Base-by-base conservation (phyloP, 2,888 invertebrate species). In the Sarcophaga rosellei region DNA sequence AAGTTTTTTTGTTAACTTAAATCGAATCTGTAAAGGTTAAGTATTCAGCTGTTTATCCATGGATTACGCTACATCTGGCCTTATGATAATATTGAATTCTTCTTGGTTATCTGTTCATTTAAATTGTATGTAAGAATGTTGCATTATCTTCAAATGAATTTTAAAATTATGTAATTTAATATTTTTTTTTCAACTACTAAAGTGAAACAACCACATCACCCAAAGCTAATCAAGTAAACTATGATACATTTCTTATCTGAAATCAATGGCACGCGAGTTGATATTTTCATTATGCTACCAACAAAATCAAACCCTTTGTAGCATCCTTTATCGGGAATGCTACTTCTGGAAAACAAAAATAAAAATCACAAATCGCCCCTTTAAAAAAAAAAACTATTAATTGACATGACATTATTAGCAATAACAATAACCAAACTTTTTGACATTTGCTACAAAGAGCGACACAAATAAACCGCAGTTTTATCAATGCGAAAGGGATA, bases 351-450 rank as follows among this genome's bases (percentile, higher is more conserved):
- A 61, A 73, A 73, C 12, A 63, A 68, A 76, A 59, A 17, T n/a
- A 25, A 65, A 68, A 69, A 57, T 44, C 35, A 44, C 21, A 72
- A 53, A 61, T 62, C n/a, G 57, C 66, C 77, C 69, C 75, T 79
- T 75, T 77, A 20, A 12, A 44, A 15, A 23, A 12, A 44, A 15
- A 77, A 81, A 63, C 69, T 70, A 80, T 78, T 83, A 84, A 86
- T 86, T 84, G 84, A 77, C 81, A 81, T 78, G 77, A 65, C 84
- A 81, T 81, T 78, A 82, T 79, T 86, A 84, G 70, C 81, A 77
- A 81, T 65, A 81, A 86, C 79, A 75, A 80, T 59, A 78, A 62
- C 69, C 59, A 80, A 81, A 84, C 73, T 84, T 86, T 84, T 84
- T 86, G 86, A 86, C 86, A 86, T 86, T 86, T 81, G 78, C 70